phyloP scores from a whole-genome alignment of 1,140 invertebrate genomes.

The Tetramorium simillimum region DNA sequence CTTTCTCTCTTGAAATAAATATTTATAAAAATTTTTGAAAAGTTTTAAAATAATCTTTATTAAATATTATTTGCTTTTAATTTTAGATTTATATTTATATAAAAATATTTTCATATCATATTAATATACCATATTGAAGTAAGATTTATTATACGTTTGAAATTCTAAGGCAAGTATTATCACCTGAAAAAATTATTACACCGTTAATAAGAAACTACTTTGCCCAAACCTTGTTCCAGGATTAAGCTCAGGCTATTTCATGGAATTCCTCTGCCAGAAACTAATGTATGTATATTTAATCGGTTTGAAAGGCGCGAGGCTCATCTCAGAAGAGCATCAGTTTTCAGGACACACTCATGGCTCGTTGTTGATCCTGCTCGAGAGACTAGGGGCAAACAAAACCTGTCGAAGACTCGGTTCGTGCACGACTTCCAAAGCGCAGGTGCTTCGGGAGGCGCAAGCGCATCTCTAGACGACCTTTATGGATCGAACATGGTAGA shows the following conservation, averaged over 20 bases:
- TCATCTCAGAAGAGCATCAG: constrained; percentile 17
- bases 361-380: constrained; percentile 8
- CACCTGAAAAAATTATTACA: too few species aligned
- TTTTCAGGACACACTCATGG: constrained; percentile 49
- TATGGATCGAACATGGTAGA: constrained; percentile 52
- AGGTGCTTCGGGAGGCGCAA: constrained; percentile 31
- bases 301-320: constrained; percentile 14
- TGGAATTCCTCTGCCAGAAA: constrained; percentile 1
- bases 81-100: not conserved
- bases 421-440: constrained; percentile 44
- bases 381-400: constrained; percentile 43
- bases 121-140: not conserved
- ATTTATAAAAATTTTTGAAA: not conserved
- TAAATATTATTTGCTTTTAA: not conserved
- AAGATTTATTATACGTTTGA: not conserved
- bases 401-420: constrained; percentile 21
- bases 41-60: not conserved
- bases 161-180: not conserved
- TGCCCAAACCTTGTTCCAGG: constrained; percentile 19
- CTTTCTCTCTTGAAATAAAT: not conserved
- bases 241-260: not conserved
- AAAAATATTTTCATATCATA: not conserved
- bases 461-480: constrained; percentile 40
- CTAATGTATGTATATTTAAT: constrained; percentile 1
- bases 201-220: not conserved